These are phyloP conservation scores for Felis chaus DNA, from an alignment of 2,113 vertebrate species.

Conservation along the genomic window DNA sequence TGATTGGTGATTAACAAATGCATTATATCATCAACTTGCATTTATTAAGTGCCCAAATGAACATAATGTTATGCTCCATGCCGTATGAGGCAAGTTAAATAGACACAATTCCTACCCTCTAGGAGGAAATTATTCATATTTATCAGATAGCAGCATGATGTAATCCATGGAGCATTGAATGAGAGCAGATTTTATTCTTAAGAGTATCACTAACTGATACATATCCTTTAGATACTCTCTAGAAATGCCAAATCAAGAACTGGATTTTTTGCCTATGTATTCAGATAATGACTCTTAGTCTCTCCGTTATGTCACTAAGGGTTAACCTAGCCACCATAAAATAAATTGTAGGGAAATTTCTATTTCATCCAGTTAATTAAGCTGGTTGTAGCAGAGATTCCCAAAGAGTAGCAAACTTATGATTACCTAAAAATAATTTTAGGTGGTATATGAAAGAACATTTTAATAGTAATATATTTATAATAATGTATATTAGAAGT, in stretches of 20 bases:
- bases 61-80: slow-evolving; percentile 43
- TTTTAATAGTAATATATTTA: background rate
- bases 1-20: slow-evolving; percentile 72
- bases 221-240: background rate
- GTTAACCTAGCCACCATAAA: background rate
- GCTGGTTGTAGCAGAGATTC: background rate
- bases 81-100: slow-evolving; percentile 47
- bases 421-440: background rate
- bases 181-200: background rate
- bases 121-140: slow-evolving; percentile 25
- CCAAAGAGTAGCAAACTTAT: background rate
- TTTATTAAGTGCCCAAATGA: slow-evolving; percentile 57
- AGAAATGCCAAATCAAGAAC: background rate
- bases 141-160: slow-evolving; percentile 21
- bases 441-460: background rate
- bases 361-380: slow-evolving; percentile 14
- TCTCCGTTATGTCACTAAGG: background rate
- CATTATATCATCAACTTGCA: slow-evolving; percentile 63
- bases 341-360: background rate
- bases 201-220: background rate
- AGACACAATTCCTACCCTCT: slow-evolving; percentile 8
- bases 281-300: background rate
- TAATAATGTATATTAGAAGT: background rate
- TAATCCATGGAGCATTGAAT: background rate
- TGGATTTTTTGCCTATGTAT: background rate